These are phyloP conservation scores for Chromoteleia sp. DNA, from an alignment of 2,888 invertebrate species.

Conservation along the genomic window DNA sequence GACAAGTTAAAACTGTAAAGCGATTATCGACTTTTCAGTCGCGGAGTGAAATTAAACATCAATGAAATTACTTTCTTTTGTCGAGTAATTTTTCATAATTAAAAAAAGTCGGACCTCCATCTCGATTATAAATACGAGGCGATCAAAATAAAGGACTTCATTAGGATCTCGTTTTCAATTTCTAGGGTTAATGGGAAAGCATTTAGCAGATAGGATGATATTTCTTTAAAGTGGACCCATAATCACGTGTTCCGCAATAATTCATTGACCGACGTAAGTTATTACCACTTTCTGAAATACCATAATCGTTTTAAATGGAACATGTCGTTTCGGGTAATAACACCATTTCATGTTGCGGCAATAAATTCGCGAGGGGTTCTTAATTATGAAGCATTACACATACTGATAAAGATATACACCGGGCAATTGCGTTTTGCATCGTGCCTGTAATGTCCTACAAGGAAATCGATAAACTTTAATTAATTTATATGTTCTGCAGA, in stretches of 20 bases:
- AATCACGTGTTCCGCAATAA: constrained; percentile 45
- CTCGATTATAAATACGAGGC: neutral
- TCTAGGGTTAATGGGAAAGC: constrained; percentile 23
- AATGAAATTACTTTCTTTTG: constrained; percentile 9
- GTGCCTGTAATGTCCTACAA: constrained; percentile 21
- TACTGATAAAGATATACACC: constrained; percentile 26
- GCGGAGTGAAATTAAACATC: neutral
- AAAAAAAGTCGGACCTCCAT: neutral
- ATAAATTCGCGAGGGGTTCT: constrained; percentile 52
- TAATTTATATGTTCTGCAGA: constrained; percentile 26
- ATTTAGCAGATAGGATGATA: constrained; percentile 41
- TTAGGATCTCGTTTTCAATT: constrained; percentile 26
- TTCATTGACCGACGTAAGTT: constrained; percentile 52
- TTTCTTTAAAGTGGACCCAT: constrained; percentile 53
- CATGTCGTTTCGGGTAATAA: constrained; percentile 62
- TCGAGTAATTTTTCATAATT: neutral
- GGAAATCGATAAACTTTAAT: constrained; percentile 45
- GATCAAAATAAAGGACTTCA: constrained; percentile 13
- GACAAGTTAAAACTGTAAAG: neutral
- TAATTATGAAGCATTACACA: constrained; percentile 58
- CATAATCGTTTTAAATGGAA: constrained; percentile 66
- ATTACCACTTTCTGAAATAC: constrained; percentile 61
- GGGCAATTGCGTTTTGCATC: constrained; percentile 32
- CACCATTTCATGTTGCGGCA: constrained; percentile 54
- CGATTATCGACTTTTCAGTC: constrained; percentile 7